Conservation (phyloP, 2,888 invertebrate genomes). For the Mesorhabditis belari region DNA sequence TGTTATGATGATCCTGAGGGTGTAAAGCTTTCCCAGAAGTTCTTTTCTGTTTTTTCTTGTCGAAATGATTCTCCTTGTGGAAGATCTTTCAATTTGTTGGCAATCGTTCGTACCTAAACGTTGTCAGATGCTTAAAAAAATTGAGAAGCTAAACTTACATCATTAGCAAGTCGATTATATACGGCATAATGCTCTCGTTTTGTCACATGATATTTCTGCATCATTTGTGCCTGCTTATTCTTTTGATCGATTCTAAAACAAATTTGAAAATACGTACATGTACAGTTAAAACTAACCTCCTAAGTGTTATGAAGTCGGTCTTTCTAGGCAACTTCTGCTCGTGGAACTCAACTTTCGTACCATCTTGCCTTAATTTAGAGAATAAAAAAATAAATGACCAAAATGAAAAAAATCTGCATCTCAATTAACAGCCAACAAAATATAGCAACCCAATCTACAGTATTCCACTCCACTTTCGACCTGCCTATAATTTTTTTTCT, state of each 20-base stretch:
- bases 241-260: constrained; percentile 19
- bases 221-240: constrained; percentile 20
- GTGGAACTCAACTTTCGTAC: constrained; percentile 86
- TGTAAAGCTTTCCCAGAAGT: constrained; percentile 77
- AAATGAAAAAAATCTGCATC: no score
- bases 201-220: constrained; percentile 66
- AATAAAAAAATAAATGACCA: neutral
- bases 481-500: no score
- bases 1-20: constrained; percentile 78
- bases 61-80: constrained; percentile 77
- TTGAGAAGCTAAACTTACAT: constrained; percentile 50
- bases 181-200: constrained; percentile 90
- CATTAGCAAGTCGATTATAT: constrained; percentile 83
- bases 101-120: constrained; percentile 70
- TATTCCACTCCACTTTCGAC: no score
- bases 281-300: constrained; percentile 55
- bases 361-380: constrained; percentile 46
- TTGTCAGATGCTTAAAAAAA: neutral
- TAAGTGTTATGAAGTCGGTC: constrained; percentile 96
- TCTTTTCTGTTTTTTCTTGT: constrained; percentile 72
- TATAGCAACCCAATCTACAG: no score
- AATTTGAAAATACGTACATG: neutral
- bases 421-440: no score
- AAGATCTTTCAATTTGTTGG: constrained; percentile 78
- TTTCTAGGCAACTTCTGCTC: constrained; percentile 94